Evolutionary conservation across 2,888 invertebrate genomes (phyloP), one percentile per base, ranked within the genome.

Genomic region (Teinopalpus imperialis): DNA sequence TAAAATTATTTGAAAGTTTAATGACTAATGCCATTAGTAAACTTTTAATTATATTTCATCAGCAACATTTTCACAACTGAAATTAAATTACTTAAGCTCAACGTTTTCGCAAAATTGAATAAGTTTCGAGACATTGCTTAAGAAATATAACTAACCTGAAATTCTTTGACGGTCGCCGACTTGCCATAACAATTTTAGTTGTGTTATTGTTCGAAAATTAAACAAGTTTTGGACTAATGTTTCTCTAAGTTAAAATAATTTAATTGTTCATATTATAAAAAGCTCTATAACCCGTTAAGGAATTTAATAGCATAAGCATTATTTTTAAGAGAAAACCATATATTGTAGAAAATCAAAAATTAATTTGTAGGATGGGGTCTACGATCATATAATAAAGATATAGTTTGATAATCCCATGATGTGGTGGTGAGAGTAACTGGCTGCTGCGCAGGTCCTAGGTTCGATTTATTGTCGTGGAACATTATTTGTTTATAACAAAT

Each of bases 71-170:
- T 34, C 26, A 39, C 39, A 39, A 39, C 13, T 34, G 32, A 39
- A 45, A 45, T 39, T 39, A 34, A 39, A 27, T 32, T 27, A 40
- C 27, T 45, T 39, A 8, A 34, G 16, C 20, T 39, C 26, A 27
- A 24, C 43, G 36, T 36, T 45, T 39, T 27, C 12, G 16, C 55
- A 48, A 51, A 71, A 75, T 76, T 71, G 69, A 74, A 74, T 73
- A 74, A 78, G 69, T 78, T 76, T 60, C 54, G 51, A 65, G 66
- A 63, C 63, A 66, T 69, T 66, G 66, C 64, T 66, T 45, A 20
- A 34, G 45, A 45, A 63, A 58, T 51, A 50, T 54, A 51, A 54
- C 56, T 60, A 59, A 63, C 62, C 64, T 62, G 56, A 65, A 59
- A 63, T 58, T 53, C 55, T 57, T 43, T 45, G 39, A 44, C 39